A percentile compares a stretch with the other conserved stretches of the same genome.
Evolutionary conservation across 2,113 vertebrate species (phyloP).

Genomic region (Mugil cephalus): DNA sequence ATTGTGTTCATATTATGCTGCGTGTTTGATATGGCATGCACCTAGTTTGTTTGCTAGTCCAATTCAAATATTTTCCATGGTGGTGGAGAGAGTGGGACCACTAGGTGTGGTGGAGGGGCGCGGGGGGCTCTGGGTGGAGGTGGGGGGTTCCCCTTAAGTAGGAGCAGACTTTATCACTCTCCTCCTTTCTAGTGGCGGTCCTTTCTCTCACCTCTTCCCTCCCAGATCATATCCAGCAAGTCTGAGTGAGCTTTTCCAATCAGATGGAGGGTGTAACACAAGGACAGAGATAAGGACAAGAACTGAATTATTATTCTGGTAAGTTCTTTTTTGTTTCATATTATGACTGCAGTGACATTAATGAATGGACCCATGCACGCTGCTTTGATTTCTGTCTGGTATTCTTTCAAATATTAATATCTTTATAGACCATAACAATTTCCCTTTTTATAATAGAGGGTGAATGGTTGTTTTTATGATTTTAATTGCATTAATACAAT

Average conservation of each 20-base stretch:
- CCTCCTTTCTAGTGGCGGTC: slow-evolving; percentile 72
- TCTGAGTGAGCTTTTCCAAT: slow-evolving; percentile 56
- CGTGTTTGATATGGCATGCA: no score
- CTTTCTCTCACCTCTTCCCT: slow-evolving; percentile 69
- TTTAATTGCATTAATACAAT: slow-evolving; percentile 6
- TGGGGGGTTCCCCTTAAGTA: slow-evolving; percentile 77
- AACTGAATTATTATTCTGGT: slow-evolving; percentile 60
- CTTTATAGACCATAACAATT: background rate
- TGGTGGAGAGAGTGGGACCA: slow-evolving; percentile 65
- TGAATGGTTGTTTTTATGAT: background rate
- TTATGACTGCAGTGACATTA: slow-evolving; percentile 2
- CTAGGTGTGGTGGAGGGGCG: slow-evolving; percentile 53
- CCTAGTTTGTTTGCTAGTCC: slow-evolving; percentile 51
- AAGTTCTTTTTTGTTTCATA: slow-evolving; percentile 44
- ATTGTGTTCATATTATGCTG: background rate
- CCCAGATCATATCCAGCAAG: slow-evolving; percentile 55
- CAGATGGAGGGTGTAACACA: slow-evolving; percentile 68
- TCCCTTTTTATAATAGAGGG: background rate
- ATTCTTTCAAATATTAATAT: background rate
- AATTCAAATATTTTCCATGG: slow-evolving; percentile 73
- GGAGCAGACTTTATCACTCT: slow-evolving; percentile 70
- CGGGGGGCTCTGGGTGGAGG: slow-evolving; percentile 36
- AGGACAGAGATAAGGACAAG: slow-evolving; percentile 56
- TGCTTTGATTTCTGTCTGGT: no score
- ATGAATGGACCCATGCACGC: background rate